A percentile compares a stretch with the other conserved stretches of the same genome.
These are phyloP conservation scores for Drosophila koepferae DNA, from an alignment of 2,888 invertebrate species.

Conservation along the genomic window DNA sequence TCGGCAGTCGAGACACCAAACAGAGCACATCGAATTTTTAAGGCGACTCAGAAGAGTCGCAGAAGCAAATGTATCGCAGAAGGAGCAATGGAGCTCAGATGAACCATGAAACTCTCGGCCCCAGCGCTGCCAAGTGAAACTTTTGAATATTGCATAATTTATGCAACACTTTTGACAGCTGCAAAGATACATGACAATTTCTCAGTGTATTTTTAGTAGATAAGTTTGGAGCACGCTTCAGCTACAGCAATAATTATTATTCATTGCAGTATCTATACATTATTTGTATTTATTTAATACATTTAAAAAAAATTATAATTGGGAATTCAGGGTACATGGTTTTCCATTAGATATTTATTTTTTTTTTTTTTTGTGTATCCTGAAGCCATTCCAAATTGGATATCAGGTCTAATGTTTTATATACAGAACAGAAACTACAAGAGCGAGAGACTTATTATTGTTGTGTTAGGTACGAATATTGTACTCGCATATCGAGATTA, in stretches of 20 bases:
- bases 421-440: too few relatives aligned
- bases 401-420: too few relatives aligned
- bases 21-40: conserved; percentile 4
- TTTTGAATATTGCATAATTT: conserved; percentile 15
- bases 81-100: conserved; percentile 4
- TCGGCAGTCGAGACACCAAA: not conserved
- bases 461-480: too few relatives aligned
- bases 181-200: not conserved
- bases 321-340: too few relatives aligned
- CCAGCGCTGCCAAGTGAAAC: not conserved
- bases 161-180: conserved; percentile 19
- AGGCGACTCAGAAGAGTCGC: too few relatives aligned
- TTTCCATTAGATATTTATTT: too few relatives aligned
- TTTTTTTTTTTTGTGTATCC: too few relatives aligned
- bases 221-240: not conserved
- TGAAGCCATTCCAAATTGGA: too few relatives aligned
- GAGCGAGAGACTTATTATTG: too few relatives aligned
- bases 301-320: too few relatives aligned
- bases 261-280: not conserved
- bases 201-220: not conserved
- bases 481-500: too few relatives aligned
- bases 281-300: not conserved
- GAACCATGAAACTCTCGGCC: conserved; percentile 10
- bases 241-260: not conserved
- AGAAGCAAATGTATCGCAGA: conserved; percentile 17